A percentile compares a stretch with the other conserved stretches of the same genome.
These are phyloP conservation scores for Campoletis sonorensis DNA, from an alignment of 1,140 invertebrate species.

Conservation along the genomic window DNA sequence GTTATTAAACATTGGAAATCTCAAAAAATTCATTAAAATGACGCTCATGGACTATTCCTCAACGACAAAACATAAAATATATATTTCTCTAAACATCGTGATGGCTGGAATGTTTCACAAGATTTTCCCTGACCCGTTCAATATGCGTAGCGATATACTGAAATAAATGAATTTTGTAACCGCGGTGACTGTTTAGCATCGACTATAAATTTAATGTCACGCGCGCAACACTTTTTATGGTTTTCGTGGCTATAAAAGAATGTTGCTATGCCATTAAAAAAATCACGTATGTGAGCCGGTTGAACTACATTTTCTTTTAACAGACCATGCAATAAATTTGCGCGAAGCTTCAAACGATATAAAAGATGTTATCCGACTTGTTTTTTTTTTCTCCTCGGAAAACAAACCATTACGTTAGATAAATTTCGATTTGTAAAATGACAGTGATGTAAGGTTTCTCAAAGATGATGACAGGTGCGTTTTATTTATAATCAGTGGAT, in stretches of 20 bases:
- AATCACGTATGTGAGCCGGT: neutral
- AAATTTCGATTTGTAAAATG: neutral
- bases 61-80: no score
- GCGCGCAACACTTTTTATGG: conserved; percentile 6
- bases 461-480: neutral
- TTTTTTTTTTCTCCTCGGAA: neutral
- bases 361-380: neutral
- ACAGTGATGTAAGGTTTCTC: neutral
- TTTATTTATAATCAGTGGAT: no score
- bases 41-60: no score
- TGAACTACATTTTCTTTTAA: neutral
- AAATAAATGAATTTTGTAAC: neutral
- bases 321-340: neutral
- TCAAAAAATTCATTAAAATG: no score
- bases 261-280: neutral
- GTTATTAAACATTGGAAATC: no score
- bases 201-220: neutral
- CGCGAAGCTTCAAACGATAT: neutral
- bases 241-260: conserved; percentile 26
- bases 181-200: neutral
- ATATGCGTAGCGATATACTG: neutral
- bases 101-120: neutral
- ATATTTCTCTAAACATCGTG: no score
- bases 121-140: neutral
- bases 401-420: neutral